These are phyloP conservation scores for Germaria angustata DNA, from an alignment of 2,888 invertebrate genomes.

Conservation along the genomic window DNA sequence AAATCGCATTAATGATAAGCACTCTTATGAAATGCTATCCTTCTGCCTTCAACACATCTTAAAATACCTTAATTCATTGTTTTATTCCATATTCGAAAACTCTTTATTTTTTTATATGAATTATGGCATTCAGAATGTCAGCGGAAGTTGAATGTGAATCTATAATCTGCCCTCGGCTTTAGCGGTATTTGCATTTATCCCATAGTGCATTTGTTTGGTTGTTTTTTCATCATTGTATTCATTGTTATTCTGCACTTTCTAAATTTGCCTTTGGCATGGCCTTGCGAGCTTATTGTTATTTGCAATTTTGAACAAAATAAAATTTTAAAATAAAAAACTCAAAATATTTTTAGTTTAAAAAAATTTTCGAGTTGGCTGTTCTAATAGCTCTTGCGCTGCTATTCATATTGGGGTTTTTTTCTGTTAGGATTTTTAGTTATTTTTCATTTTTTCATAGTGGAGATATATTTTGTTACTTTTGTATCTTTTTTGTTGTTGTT, in stretches of 20 bases:
- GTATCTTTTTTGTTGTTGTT: background rate
- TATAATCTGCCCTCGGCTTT: too few species aligned
- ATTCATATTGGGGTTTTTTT: background rate
- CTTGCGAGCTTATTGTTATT: constrained; percentile 14
- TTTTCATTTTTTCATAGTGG: background rate
- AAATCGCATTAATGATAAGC: too few species aligned
- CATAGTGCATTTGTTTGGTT: too few species aligned
- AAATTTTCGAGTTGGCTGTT: constrained; percentile 2
- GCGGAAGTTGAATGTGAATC: too few species aligned
- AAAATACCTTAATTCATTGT: too few species aligned
- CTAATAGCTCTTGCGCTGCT: background rate
- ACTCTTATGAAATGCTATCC: too few species aligned
- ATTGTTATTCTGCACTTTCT: background rate
- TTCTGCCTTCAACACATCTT: too few species aligned
- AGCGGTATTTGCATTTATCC: too few species aligned
- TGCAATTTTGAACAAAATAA: constrained; percentile 21
- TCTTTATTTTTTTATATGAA: too few species aligned
- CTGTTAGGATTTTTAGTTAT: background rate
- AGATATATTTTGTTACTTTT: background rate
- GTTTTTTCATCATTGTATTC: background rate
- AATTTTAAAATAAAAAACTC: background rate
- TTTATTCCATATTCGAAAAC: too few species aligned
- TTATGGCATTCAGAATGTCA: too few species aligned
- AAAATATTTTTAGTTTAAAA: constrained; percentile 30
- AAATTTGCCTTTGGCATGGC: constrained; percentile 25